Conservation (phyloP, 1,140 invertebrate species). For the Pseudachorutes palmiensis region DNA sequence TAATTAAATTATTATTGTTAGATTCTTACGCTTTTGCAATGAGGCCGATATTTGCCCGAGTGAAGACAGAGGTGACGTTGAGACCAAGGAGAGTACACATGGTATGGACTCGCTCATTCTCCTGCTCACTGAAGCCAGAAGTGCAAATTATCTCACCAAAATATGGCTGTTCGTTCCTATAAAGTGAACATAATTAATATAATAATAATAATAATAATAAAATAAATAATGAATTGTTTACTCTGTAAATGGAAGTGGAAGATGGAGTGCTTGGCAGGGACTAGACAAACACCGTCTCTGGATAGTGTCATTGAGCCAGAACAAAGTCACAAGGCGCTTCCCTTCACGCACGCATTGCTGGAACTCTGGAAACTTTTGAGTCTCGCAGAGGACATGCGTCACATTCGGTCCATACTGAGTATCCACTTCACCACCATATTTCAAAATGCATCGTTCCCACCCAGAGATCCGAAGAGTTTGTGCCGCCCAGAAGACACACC, state of each 20-base stretch:
- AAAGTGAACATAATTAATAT: slow-evolving; percentile 10
- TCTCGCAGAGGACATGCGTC: slow-evolving; percentile 85
- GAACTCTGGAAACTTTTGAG: slow-evolving; percentile 76
- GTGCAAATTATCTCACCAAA: slow-evolving; percentile 59
- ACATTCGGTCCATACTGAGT: slow-evolving; percentile 68
- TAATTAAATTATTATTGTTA: too few relatives aligned
- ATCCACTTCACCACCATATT: slow-evolving; percentile 84
- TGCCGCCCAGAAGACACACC: slow-evolving; percentile 67
- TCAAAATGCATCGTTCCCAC: slow-evolving; percentile 74
- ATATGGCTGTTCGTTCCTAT: slow-evolving; percentile 50
- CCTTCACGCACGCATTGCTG: slow-evolving; percentile 67
- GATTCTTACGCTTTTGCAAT: slow-evolving; percentile 53
- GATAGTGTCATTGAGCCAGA: slow-evolving; percentile 89
- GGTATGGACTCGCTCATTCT: slow-evolving; percentile 64
- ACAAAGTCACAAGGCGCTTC: slow-evolving; percentile 80
- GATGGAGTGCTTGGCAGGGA: slow-evolving; percentile 84
- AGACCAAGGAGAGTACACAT: slow-evolving; percentile 83
- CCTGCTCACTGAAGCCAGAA: slow-evolving; percentile 77
- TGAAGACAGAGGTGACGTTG: slow-evolving; percentile 58
- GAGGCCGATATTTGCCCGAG: slow-evolving; percentile 49
- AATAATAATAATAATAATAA: too few relatives aligned
- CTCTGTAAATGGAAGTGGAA: slow-evolving; percentile 68
- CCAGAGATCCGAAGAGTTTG: background rate
- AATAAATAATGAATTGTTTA: too few relatives aligned
- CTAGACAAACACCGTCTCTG: slow-evolving; percentile 71